Evolutionary conservation across 2,113 vertebrate genomes (phyloP), one percentile per base, ranked within the genome.

Genomic region (Charadrius vociferus): DNA sequence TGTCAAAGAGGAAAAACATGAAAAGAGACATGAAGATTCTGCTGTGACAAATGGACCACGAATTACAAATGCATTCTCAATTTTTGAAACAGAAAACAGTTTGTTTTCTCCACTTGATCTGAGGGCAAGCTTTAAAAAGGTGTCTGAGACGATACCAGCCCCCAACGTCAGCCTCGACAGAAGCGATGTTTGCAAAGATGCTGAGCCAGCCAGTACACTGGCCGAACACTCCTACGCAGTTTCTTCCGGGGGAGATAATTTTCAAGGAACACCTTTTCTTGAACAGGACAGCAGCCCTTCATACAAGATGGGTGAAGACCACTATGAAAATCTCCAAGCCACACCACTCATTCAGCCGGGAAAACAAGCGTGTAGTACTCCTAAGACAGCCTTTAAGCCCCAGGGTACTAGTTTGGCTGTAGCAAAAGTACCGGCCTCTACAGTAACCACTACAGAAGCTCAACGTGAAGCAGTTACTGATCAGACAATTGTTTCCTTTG

Each of bases 41-140:
- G 99, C 99, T 47, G 92, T 98, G 95, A 95, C 98, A 49, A 99
- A 98, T 36, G 99, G 99, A 81, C 99, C 99, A 50, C 98, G 99
- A 95, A 99, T 99, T 96, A 99, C 99, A 78, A 99, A 99, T 74
- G 99, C 99, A 12, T 99, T 99, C 96, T 99, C 99, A 52, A 99
- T 99, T 97, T 99, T 98, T 75, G 99, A 99, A 95, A 99, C 98
- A 3, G 99, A 99, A 93, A 98, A 98, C 81, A 99, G 98, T 97
- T 98, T 98, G 90, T 99, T 99, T 97, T 99, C 99, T 93, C 99
- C 99, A 5, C 97, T 99, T 81, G 99, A 98, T 95, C 97, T 99
- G 94, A 98, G 98, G 80, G 98, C 98, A 13, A 98, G 91, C 90
- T 99, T 98, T 85, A 99, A 98, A 92, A 99, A 98, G 95, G 98